Base-by-base conservation (phyloP, 2,797 vertebrate species). In the Nyctibius grandis region DNA sequence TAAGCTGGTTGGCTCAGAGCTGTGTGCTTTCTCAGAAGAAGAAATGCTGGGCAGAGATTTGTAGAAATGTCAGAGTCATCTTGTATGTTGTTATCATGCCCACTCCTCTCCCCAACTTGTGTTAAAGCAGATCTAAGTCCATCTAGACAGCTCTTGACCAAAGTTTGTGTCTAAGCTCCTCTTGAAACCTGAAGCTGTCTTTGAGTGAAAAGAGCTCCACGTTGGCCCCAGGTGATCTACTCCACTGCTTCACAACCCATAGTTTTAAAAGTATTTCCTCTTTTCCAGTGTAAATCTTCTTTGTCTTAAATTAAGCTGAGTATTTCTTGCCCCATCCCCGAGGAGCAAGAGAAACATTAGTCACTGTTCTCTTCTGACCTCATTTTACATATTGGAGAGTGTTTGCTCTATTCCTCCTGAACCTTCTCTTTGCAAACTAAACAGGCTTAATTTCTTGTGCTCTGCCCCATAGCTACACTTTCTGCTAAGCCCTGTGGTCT, bases 281-380 rank as follows among this genome's bases (percentile, higher is more conserved):
- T 91, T 93, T 84, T 75, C 69, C 61, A 29, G 20, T 79, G 77
- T 80, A 91, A 91, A 88, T 95, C 79, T 83, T 91, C 82, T 88
- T 93, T 69, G 65, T 75, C 90, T 94, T 94, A 73, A 92, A 82
- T 94, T 93, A 96, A 92, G 57, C 77, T 64, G 57, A 88, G 36
- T 93, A 65, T 89, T 92, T 91, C 91, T 91, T 95, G 34, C 34
- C 69, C 69, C 34, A 33, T 93, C 93, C 54, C 83, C 81, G 53
- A 76, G 65, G 93, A 96, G 42, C 31, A 82, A 65, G 50, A 84
- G 70, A 81, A 93, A 91, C 93, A 88, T 93, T 97, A 95, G 80
- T 96, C 94, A 94, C 88, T 95, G 85, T 95, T 96, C 85, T 82
- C 83, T 90, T 92, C 38, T 96, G 93, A 95, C 96, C 94, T 95